A percentile compares a stretch with the other conserved stretches of the same genome.
Conservation (phyloP, 2,113 vertebrate genomes). For the Cephalopholis sonnerati region DNA sequence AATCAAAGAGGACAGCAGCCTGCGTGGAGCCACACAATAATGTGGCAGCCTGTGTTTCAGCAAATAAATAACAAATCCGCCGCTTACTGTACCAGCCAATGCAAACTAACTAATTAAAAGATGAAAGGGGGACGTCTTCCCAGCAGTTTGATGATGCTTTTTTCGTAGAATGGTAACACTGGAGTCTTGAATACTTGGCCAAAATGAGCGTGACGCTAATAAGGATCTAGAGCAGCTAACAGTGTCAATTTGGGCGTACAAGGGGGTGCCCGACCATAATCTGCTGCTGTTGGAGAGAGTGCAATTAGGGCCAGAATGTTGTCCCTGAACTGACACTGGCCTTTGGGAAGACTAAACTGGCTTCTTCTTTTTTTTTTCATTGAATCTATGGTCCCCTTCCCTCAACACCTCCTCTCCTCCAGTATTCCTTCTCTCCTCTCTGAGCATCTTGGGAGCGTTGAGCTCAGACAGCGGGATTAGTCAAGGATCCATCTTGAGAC, state of each 20-base stretch:
- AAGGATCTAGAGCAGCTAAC: constrained; percentile 55
- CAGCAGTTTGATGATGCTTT: constrained; percentile 62
- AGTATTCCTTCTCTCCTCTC: constrained; percentile 73
- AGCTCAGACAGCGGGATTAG: constrained; percentile 86
- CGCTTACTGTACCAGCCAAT: constrained; percentile 77
- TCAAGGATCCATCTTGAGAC: constrained; percentile 87
- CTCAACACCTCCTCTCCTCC: constrained; percentile 67
- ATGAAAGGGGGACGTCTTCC: constrained; percentile 74
- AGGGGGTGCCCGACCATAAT: constrained; percentile 45
- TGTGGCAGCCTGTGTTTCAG: constrained; percentile 76
- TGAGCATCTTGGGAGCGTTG: constrained; percentile 82
- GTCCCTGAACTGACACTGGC: constrained; percentile 64
- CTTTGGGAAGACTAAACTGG: constrained; percentile 63
- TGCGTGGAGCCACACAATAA: constrained; percentile 74
- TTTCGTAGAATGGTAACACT: constrained; percentile 52
- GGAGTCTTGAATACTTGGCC: constrained; percentile 47
- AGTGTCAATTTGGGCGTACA: constrained; percentile 32
- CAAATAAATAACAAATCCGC: constrained; percentile 83
- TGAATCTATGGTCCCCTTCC: constrained; percentile 53
- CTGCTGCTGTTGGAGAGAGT: constrained; percentile 45
- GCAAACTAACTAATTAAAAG: constrained; percentile 82
- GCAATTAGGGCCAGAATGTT: constrained; percentile 59
- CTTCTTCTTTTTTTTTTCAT: constrained; percentile 8
- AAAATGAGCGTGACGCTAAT: constrained; percentile 58
- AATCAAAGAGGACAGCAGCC: constrained; percentile 83